Base-by-base conservation (phyloP, 2,888 invertebrate species). In the Sesamia inferens region DNA sequence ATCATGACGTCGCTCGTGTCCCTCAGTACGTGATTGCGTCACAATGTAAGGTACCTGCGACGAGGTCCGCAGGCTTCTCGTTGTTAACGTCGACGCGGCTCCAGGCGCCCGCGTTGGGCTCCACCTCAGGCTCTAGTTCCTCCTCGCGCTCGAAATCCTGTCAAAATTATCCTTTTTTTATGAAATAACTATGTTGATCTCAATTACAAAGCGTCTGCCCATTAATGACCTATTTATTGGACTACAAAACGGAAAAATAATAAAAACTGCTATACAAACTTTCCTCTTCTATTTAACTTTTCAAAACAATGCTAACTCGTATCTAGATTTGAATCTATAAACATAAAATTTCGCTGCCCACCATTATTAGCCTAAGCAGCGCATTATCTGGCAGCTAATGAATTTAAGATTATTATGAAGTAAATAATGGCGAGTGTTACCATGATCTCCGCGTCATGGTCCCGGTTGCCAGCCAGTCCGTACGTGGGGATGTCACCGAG, bases 401-500 rank as follows among this genome's bases (percentile, higher is more conserved):
- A 58, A 58, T 16, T 24, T 4, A 16, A 16, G 0, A 57, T 24
- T 24, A 8, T 14, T 58, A n/a, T 39, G 0, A n/a, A n/a, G 31
- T 11, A 1, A 3, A 59, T 44, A 62, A 6, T 8, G 2, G n/a
- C 0, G 16, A 10, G 31, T 8, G 19, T 55, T 4, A 95, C 95
- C 94, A 97, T 96, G 89, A 97, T 96, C 89, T 97, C 97, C 7
- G 96, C 96, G 71, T 97, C 97, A 85, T 98, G 98, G 89, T 99
- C 98, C 51, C 99, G 96, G 95, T 99, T 99, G 51, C 99, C 99
- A 31, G 99, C 98, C 92, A 98, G 97, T 22, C 99, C 99, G 92
- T 99, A 99, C 0, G 99, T 99, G 73, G 99, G 99, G 88, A 99
- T 99, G 92, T 99, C 99, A 1, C 99, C 99, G 11, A 99, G 97